Conservation (phyloP, 2,113 vertebrate species). For the Candoia aspera region DNA sequence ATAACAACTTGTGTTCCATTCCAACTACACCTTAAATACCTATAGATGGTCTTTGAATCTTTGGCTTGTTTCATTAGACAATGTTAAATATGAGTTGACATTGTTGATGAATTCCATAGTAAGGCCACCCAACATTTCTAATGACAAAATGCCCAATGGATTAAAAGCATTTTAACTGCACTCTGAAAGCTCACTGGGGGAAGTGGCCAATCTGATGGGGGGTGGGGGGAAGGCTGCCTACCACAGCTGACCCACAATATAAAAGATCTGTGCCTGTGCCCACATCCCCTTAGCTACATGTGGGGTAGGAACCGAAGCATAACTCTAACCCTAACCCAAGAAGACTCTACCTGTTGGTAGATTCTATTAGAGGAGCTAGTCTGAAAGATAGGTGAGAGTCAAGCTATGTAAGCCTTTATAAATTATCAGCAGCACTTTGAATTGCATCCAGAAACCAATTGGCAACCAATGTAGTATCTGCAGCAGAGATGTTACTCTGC, state of each 20-base stretch:
- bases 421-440: background rate
- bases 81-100: background rate
- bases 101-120: background rate
- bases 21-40: background rate
- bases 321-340: no score
- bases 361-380: no score
- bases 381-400: background rate
- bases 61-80: no score
- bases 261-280: no score
- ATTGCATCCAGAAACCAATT: background rate
- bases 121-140: background rate
- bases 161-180: background rate
- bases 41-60: no score
- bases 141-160: background rate
- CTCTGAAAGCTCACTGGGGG: background rate
- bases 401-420: background rate
- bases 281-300: no score
- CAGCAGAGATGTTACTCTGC: no score
- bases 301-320: no score
- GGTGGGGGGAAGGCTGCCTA: background rate
- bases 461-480: background rate
- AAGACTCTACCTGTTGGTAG: no score
- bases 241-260: background rate
- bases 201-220: background rate
- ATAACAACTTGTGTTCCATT: background rate